These are phyloP conservation scores for Arbacia lixula DNA, from an alignment of 53 echinoderm and acorn worm species.

Conservation along the genomic window DNA sequence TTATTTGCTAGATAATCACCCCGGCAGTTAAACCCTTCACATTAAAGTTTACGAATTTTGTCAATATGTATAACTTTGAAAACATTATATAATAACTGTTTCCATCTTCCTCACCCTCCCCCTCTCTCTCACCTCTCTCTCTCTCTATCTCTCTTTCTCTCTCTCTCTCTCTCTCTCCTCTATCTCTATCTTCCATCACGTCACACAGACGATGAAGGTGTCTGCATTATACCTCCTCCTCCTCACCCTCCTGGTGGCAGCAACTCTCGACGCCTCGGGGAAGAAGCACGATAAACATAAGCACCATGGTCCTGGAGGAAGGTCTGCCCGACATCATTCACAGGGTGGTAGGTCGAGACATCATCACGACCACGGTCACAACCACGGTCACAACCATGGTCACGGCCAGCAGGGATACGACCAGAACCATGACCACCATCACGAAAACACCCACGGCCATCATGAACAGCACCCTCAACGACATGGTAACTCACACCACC, in stretches of 20 bases:
- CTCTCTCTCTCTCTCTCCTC: not conserved
- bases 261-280: not conserved
- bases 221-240: conserved; percentile 1
- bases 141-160: not conserved
- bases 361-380: conserved; percentile 2
- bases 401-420: conserved; percentile 11
- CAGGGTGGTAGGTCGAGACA: conserved; percentile 12
- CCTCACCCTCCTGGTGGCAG: not conserved
- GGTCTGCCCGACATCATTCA: not conserved
- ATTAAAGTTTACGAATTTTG: no score
- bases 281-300: not conserved
- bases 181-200: no score
- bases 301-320: not conserved
- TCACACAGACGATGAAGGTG: no score
- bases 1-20: no score
- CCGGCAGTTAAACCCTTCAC: no score
- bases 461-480: not conserved
- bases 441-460: not conserved
- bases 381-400: conserved; percentile 4
- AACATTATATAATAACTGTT: no score
- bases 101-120: no score
- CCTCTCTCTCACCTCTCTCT: not conserved
- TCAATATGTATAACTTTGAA: no score
- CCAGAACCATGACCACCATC: not conserved
- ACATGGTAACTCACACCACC: not conserved